Percentiles rank a stretch among this genome's conserved stretches.
These are phyloP conservation scores for Oncorhynchus masou DNA, from an alignment of 2,113 vertebrate genomes.

Conservation along the genomic window DNA sequence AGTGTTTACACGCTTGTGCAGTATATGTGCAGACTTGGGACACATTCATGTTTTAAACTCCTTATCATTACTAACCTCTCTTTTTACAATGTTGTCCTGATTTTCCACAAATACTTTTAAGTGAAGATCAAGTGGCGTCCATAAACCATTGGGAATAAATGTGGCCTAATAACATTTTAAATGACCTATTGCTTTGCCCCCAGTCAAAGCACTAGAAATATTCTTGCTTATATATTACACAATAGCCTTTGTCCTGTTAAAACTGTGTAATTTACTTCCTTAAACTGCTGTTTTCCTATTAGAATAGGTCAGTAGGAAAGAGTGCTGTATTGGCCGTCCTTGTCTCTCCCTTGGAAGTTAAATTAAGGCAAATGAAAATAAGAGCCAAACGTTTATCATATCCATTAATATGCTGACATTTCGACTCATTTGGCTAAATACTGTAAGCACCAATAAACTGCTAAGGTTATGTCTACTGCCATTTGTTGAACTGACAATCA, in stretches of 20 bases:
- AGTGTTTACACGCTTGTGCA: no score
- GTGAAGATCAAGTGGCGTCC: no score
- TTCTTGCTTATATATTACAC: background rate
- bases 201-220: slow-evolving; percentile 2
- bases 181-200: background rate
- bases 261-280: background rate
- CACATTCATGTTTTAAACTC: no score
- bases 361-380: background rate
- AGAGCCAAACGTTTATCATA: background rate
- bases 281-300: background rate
- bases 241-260: background rate
- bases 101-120: no score
- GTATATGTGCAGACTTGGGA: no score
- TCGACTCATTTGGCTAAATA: background rate
- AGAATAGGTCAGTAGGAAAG: background rate
- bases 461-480: background rate
- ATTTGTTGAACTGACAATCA: background rate
- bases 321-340: background rate
- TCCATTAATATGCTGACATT: background rate
- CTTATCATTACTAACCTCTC: no score
- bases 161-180: background rate
- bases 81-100: no score
- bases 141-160: no score
- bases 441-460: background rate
- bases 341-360: no score